Percentiles rank a stretch among this genome's conserved stretches.
Evolutionary conservation across 2,797 vertebrate species (phyloP).

Genomic region (Rhyacichthys aspro): DNA sequence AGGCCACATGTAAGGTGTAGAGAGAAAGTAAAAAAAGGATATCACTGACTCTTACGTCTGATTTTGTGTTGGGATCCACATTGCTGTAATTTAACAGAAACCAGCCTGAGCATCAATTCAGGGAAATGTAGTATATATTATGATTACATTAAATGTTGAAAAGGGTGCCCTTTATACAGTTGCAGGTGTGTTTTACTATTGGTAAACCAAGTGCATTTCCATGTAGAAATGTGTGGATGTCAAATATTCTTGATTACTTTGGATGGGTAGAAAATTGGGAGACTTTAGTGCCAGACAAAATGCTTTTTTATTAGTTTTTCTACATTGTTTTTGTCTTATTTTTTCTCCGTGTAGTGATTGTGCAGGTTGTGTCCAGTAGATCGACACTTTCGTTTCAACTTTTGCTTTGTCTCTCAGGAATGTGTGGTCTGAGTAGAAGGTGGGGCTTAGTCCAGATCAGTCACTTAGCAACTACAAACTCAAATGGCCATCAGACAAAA

Average conservation of each 20-base stretch:
- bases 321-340: slow-evolving; percentile 18
- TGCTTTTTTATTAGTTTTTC: slow-evolving; percentile 10
- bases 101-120: slow-evolving; percentile 53
- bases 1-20: slow-evolving; percentile 19
- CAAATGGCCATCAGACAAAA: slow-evolving; percentile 18
- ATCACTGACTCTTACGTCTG: slow-evolving; percentile 35
- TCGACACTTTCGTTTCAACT: neutral
- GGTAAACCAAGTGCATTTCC: no score
- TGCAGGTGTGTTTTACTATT: neutral
- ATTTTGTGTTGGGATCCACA: slow-evolving; percentile 45
- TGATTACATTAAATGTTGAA: no score
- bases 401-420: slow-evolving; percentile 51
- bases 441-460: slow-evolving; percentile 13
- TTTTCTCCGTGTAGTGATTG: slow-evolving; percentile 10
- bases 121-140: slow-evolving; percentile 43
- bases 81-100: slow-evolving; percentile 34
- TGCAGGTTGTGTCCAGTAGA: slow-evolving; percentile 1
- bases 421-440: slow-evolving; percentile 32
- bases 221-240: neutral
- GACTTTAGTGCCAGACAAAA: slow-evolving; percentile 39
- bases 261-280: slow-evolving; percentile 15
- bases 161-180: no score
- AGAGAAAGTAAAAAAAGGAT: no score
- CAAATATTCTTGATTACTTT: no score
- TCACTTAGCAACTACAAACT: slow-evolving; percentile 40